Percentiles rank a stretch among this genome's conserved stretches.
These are phyloP conservation scores for Hypsibius dujardini DNA, from an alignment of 1,140 invertebrate genomes.

Conservation along the genomic window DNA sequence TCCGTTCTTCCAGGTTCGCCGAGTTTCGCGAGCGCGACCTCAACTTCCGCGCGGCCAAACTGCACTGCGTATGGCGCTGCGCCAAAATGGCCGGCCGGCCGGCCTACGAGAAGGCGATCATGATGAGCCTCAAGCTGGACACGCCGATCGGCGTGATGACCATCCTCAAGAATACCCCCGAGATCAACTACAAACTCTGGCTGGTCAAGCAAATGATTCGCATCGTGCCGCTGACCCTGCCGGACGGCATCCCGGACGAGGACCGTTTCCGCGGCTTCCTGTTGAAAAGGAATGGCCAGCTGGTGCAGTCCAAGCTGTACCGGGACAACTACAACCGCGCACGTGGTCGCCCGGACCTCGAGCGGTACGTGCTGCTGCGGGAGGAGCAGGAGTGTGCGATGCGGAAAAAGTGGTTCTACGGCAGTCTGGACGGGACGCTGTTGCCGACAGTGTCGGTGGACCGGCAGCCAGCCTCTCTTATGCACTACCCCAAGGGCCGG, in stretches of 20 bases:
- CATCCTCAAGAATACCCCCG: conserved; percentile 58
- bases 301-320: neutral
- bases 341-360: neutral
- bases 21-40: neutral
- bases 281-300: neutral
- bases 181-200: conserved; percentile 54
- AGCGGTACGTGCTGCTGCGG: neutral
- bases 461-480: too few relatives aligned
- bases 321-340: neutral
- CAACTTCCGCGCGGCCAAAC: neutral
- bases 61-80: neutral
- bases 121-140: conserved; percentile 1
- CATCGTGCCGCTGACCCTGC: conserved; percentile 59
- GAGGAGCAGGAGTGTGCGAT: neutral
- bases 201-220: conserved; percentile 67
- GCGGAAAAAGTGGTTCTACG: conserved; percentile 3
- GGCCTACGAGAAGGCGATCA: neutral
- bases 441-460: neutral
- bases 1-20: conserved; percentile 5
- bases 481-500: too few relatives aligned
- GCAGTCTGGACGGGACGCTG: conserved; percentile 3
- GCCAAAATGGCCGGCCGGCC: neutral
- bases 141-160: neutral
- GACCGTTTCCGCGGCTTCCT: conserved; percentile 40
- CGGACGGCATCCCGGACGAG: conserved; percentile 56